phyloP scores from a whole-genome alignment of 2,797 vertebrate genomes.

The Gymnodraco acuticeps region DNA sequence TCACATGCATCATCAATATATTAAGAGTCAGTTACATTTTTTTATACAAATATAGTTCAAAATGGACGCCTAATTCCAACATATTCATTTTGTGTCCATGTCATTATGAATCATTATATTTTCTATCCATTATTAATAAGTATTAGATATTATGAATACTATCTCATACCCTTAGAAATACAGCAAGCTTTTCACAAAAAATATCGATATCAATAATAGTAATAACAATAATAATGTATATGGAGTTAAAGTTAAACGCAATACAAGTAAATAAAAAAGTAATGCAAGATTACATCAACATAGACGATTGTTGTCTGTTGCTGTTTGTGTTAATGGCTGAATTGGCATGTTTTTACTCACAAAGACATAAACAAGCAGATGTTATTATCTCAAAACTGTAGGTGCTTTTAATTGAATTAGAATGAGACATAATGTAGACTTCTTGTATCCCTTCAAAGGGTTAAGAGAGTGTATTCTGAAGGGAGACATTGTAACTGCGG shows the following conservation, averaged over 20 bases:
- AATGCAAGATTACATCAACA: not conserved
- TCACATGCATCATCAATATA: constrained; percentile 6
- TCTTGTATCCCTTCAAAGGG: not conserved
- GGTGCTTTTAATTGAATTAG: not conserved
- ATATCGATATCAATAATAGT: no score
- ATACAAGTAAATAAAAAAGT: not conserved
- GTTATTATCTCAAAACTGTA: not conserved
- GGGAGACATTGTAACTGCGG: no score
- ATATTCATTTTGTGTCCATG: not conserved
- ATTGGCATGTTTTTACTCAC: constrained; percentile 1
- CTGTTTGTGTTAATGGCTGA: not conserved
- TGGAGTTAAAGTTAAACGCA: not conserved
- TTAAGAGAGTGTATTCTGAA: not conserved
- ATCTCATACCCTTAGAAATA: not conserved
- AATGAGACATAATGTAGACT: no score
- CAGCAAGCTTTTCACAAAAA: not conserved
- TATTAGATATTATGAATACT: not conserved
- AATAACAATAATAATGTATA: no score
- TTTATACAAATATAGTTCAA: constrained; percentile 3
- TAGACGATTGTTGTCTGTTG: not conserved
- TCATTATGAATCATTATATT: not conserved
- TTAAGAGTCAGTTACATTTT: not conserved
- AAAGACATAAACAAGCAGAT: not conserved
- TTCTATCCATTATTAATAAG: not conserved
- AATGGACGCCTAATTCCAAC: not conserved